Conservation (phyloP, 2,797 vertebrate species). For the Meriones psammophilus region DNA sequence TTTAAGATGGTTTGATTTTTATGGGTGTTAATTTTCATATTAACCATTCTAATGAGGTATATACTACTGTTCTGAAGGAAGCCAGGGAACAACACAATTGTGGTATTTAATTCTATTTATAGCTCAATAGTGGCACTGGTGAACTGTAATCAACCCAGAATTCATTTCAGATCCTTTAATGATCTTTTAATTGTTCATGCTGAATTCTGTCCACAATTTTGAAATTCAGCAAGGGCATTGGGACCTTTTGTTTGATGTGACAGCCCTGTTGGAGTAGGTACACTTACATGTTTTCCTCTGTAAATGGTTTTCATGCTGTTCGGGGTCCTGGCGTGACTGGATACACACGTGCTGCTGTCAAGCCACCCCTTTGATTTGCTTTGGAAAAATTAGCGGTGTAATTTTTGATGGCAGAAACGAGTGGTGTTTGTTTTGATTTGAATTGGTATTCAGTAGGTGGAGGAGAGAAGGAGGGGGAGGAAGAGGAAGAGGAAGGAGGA, state of each 20-base stretch:
- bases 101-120: conserved; percentile 40
- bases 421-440: not conserved
- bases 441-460: not conserved
- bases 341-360: not conserved
- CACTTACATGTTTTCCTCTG: conserved; percentile 1
- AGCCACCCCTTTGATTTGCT: conserved; percentile 33
- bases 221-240: not conserved
- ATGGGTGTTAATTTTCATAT: not conserved
- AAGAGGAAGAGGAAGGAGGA: not conserved
- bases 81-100: not conserved
- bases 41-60: conserved; percentile 14
- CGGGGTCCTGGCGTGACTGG: not conserved
- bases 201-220: conserved; percentile 6
- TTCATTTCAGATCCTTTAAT: conserved; percentile 37
- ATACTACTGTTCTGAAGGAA: not conserved
- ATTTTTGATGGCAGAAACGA: conserved; percentile 22
- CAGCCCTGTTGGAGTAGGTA: not conserved
- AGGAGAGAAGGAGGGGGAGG: not conserved
- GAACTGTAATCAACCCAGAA: not conserved
- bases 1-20: conserved; percentile 57
- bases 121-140: not conserved
- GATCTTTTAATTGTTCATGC: not conserved
- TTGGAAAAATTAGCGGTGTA: conserved; percentile 10
- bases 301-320: not conserved
- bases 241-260: not conserved